These are phyloP conservation scores for Meriones unguiculatus DNA, from an alignment of 2,113 vertebrate genomes.

Conservation along the genomic window DNA sequence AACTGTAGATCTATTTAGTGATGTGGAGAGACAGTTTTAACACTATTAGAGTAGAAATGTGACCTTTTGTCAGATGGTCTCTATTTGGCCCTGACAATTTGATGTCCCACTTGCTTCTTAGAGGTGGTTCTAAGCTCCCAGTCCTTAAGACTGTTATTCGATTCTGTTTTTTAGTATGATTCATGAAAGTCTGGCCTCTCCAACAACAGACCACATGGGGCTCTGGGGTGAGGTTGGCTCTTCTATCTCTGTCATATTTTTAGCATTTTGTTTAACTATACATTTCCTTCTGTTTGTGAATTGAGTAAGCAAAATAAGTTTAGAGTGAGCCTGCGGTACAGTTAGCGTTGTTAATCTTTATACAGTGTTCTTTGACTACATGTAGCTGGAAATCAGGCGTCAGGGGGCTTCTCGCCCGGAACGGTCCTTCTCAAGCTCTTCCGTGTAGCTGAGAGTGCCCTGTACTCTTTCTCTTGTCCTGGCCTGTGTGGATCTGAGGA, in stretches of 20 bases:
- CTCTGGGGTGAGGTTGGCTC: not conserved
- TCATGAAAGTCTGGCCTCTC: not conserved
- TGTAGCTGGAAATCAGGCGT: not conserved
- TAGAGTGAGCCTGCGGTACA: not conserved
- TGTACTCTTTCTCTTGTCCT: not conserved
- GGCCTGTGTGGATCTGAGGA: not conserved
- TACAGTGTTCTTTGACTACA: not conserved
- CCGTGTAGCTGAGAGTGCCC: constrained; percentile 16
- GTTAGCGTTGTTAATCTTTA: not conserved
- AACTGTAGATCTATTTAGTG: not conserved
- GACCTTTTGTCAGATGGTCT: not conserved
- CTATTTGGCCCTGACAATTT: not conserved
- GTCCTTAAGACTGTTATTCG: not conserved
- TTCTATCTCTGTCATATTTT: not conserved
- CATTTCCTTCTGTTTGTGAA: not conserved
- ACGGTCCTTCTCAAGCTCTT: not conserved
- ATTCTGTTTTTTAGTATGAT: not conserved
- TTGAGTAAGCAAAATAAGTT: not conserved
- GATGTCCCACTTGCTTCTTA: not conserved
- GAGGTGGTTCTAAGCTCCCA: not conserved
- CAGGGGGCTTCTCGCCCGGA: not conserved
- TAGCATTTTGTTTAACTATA: not conserved
- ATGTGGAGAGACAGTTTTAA: constrained; percentile 23
- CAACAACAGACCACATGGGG: not conserved
- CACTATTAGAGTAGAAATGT: not conserved